These are phyloP conservation scores for Drosophila saltans DNA, from an alignment of 1,140 invertebrate genomes.

Conservation along the genomic window DNA sequence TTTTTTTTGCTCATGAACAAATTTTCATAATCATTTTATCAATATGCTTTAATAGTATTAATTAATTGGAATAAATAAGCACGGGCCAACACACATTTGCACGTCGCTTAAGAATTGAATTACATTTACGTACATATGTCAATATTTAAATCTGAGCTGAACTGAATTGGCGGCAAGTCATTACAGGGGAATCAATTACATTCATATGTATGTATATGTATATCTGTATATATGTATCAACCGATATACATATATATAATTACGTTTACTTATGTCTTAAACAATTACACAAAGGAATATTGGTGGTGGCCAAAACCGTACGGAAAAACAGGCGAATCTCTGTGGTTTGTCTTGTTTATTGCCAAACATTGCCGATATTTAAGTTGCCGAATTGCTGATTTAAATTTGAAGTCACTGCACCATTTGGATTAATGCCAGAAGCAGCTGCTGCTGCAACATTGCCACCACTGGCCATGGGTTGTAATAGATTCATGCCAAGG, in stretches of 20 bases:
- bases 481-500: slow-evolving; percentile 68
- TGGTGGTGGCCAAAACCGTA: slow-evolving; percentile 36
- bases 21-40: slow-evolving; percentile 22
- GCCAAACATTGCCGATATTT: slow-evolving; percentile 83
- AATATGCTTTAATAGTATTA: slow-evolving; percentile 8
- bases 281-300: slow-evolving; percentile 25
- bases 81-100: slow-evolving; percentile 15
- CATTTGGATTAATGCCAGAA: slow-evolving; percentile 23
- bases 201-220: slow-evolving; percentile 16
- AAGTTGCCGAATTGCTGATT: slow-evolving; percentile 83
- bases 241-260: slow-evolving; percentile 19
- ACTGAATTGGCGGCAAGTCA: slow-evolving; percentile 48
- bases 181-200: slow-evolving; percentile 55
- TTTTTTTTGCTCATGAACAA: slow-evolving; percentile 11
- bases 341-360: slow-evolving; percentile 59
- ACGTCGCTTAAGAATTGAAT: neutral
- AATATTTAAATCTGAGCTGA: slow-evolving; percentile 48
- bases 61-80: slow-evolving; percentile 25
- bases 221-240: slow-evolving; percentile 50
- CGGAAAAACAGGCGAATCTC: slow-evolving; percentile 47
- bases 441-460: slow-evolving; percentile 26
- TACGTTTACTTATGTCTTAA: slow-evolving; percentile 36
- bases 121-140: slow-evolving; percentile 23
- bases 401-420: slow-evolving; percentile 60
- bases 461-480: slow-evolving; percentile 54